Evolutionary conservation across 2,888 invertebrate species (phyloP), one percentile per base, ranked within the genome.

Genomic region (Melolontha melolontha): DNA sequence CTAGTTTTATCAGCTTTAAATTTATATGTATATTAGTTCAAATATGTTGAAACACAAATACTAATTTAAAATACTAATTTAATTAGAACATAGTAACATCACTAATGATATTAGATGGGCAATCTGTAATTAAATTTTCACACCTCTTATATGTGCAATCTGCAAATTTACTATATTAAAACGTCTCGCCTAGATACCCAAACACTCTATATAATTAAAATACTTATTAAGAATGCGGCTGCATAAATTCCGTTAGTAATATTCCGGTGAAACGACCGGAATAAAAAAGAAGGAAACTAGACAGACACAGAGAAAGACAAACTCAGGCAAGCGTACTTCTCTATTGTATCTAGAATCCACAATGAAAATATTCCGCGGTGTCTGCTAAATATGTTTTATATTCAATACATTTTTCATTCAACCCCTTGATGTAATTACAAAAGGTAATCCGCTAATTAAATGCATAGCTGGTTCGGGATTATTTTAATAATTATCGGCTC

Each of bases 151-250:
- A 22, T 22, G 4, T 22, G 4, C 22, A 22, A 22, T 2, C n/a
- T n/a, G n/a, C 1, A 22, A 34, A 34, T 34, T 34, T 34, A 6
- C 4, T 34, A 6, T 29, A 34, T 34, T 34, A 34, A 34, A 34
- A 34, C 34, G 10, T 22, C 34, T 6, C 6, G 6, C 34, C 34
- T 34, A 34, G 34, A 34, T 6, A 34, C 14, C 10, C 59, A 59
- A 44, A 59, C 59, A 59, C 59, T 59, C 59, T 27, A 29, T 27
- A 42, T 59, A 59, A 59, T 59, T 59, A 59, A 59, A 59, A 59
- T 59, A 59, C 42, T 44, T 59, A 44, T 59, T 40, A 22, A 44
- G 41, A 59, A 59, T 12, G 27, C 59, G 59, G 44, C 59, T 8
- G 29, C 29, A 29, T 44, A 44, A 59, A 59, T 59, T 12, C 59